phyloP scores from a whole-genome alignment of 2,888 invertebrate species.

The Nasonia oneida region DNA sequence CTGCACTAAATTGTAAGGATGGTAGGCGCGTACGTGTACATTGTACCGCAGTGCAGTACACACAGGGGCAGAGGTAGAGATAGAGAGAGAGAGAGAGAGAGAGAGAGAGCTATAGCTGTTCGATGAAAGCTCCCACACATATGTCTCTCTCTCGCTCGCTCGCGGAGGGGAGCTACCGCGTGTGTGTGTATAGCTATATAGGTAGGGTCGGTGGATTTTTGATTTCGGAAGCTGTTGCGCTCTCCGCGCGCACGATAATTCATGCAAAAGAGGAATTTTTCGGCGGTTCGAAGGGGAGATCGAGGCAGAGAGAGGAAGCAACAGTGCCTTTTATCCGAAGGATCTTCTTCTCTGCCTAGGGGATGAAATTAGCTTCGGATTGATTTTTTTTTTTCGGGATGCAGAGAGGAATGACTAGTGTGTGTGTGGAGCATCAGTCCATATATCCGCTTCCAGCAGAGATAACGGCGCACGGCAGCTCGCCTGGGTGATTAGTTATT shows the following conservation, averaged over 20 bases:
- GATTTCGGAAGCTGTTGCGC: slow-evolving; percentile 56
- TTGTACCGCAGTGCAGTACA: slow-evolving; percentile 16
- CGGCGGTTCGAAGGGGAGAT: slow-evolving; percentile 38
- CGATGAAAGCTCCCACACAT: slow-evolving; percentile 25
- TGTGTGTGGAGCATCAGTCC: neutral
- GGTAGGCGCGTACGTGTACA: slow-evolving; percentile 32
- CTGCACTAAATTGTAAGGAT: slow-evolving; percentile 34
- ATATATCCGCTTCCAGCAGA: slow-evolving; percentile 16
- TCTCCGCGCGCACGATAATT: slow-evolving; percentile 47
- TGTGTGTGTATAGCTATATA: neutral
- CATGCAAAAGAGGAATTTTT: slow-evolving; percentile 57
- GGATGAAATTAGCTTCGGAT: slow-evolving; percentile 54
- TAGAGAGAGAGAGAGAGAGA: neutral
- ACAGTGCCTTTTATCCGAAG: neutral
- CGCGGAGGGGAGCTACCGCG: neutral
- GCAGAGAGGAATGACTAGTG: neutral
- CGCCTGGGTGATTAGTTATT: slow-evolving; percentile 58
- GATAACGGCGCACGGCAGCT: neutral
- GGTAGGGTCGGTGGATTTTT: slow-evolving; percentile 23
- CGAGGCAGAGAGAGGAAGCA: neutral
- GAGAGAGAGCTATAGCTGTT: neutral
- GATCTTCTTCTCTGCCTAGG: neutral
- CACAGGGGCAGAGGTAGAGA: neutral
- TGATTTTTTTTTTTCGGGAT: slow-evolving; percentile 36
- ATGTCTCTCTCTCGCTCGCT: neutral